These are phyloP conservation scores for Chinchilla lanigera DNA, from an alignment of 2,113 vertebrate species.

Conservation along the genomic window DNA sequence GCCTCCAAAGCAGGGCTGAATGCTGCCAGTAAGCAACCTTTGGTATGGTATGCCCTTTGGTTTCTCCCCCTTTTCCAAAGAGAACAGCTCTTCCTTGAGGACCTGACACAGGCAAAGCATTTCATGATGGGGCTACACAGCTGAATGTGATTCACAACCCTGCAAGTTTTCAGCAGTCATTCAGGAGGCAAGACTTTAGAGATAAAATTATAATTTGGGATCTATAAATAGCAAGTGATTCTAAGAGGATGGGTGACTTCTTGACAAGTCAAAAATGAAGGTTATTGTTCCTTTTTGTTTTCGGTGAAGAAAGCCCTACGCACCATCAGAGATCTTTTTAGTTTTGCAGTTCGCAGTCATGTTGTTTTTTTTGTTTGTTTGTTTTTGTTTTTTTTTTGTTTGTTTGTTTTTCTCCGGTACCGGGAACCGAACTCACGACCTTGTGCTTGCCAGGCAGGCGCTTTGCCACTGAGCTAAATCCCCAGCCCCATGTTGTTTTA, in stretches of 20 bases:
- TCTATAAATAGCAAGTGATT: background rate
- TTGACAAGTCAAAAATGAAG: background rate
- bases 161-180: background rate
- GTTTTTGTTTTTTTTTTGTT: no score
- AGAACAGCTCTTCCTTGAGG: background rate
- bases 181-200: background rate
- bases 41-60: background rate
- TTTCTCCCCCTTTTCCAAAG: background rate
- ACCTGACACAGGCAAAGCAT: background rate
- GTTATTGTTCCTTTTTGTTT: background rate
- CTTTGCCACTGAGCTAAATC: no score
- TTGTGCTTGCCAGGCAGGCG: no score
- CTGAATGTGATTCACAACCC: background rate
- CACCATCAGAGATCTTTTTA: background rate
- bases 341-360: background rate
- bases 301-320: background rate
- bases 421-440: no score
- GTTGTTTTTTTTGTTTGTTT: no score
- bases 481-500: background rate
- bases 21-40: background rate
- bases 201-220: background rate
- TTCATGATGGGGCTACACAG: background rate
- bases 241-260: background rate
- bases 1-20: no score
- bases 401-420: no score